These are phyloP conservation scores for Caradrina kadenii DNA, from an alignment of 2,888 invertebrate genomes.

Conservation along the genomic window DNA sequence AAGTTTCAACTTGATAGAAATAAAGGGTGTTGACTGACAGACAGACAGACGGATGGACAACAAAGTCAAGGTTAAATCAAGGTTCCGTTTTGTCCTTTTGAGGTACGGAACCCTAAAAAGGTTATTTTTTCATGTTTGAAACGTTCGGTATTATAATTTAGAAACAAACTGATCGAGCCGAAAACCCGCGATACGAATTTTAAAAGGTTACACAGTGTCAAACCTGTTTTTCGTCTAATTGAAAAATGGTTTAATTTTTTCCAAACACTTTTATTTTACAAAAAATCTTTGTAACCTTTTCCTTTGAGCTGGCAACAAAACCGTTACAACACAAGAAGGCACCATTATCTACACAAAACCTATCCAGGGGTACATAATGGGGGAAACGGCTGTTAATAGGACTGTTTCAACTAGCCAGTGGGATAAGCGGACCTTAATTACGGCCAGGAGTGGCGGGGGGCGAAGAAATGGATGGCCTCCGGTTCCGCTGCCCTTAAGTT, in stretches of 20 bases:
- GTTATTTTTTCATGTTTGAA: slow-evolving; percentile 1
- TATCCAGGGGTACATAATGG: slow-evolving; percentile 47
- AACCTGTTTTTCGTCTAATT: background rate
- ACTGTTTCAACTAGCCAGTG: slow-evolving; percentile 63
- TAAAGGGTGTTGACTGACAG: too few relatives aligned
- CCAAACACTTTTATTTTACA: background rate
- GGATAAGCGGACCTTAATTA: slow-evolving; percentile 77
- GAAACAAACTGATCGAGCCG: background rate
- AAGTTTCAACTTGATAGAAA: too few relatives aligned
- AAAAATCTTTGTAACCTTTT: background rate
- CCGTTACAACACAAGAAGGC: slow-evolving; percentile 3
- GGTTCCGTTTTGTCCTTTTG: too few relatives aligned
- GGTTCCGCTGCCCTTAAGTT: slow-evolving; percentile 73
- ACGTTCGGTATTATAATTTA: background rate
- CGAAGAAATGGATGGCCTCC: slow-evolving; percentile 76
- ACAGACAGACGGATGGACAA: too few relatives aligned
- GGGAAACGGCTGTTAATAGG: slow-evolving; percentile 65
- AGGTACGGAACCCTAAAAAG: too few relatives aligned
- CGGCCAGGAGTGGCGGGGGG: slow-evolving; percentile 48
- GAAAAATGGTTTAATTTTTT: background rate
- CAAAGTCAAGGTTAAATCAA: too few relatives aligned
- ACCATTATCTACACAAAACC: slow-evolving; percentile 38
- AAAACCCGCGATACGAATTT: background rate
- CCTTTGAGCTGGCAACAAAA: slow-evolving; percentile 31
- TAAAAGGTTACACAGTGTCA: background rate